Evolutionary conservation across 2,113 vertebrate genomes (phyloP), one percentile per base, ranked within the genome.

Genomic region (Cheilinus undulatus): DNA sequence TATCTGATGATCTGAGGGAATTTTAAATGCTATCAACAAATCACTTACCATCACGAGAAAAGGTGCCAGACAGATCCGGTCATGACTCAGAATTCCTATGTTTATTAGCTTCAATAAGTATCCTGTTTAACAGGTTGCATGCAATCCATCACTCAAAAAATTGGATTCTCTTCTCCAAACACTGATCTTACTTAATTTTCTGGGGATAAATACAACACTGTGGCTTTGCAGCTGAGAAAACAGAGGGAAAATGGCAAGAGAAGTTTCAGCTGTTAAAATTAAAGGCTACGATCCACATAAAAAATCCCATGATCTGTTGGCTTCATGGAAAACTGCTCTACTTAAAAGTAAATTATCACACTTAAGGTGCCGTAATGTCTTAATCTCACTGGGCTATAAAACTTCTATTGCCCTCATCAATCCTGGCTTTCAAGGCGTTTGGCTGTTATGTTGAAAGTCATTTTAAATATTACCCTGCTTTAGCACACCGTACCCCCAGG

Each of bases 281-380:
- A 78, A 76, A 70, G 61, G 52, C 61, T 54, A n/a, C 22, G 3
- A 52, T 71, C 17, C 61, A 65, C 56, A 70, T 69, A 61, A 68
- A 70, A 32, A 76, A 69, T 24, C 2, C 19, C 15, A 54, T 56
- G 45, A 66, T 54, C 61, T 26, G 38, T 23, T 62, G 56, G 60
- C 50, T 78, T 63, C 34, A 45, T 62, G 69, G 69, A 66, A 65
- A 66, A 84, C 59, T 53, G 58, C 53, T 43, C 7, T 56, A 66
- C 66, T 86, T 82, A 76, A 82, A 69, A 76, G 65, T 73, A 77
- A 80, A 86, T 88, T 40, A 76, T 71, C 59, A 70, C 78, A 78
- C 51, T 5, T 68, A 43, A 69, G 62, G 73, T 69, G 57, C 42
- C 56, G 60, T 62, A 77, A 86, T 66, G 52, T 60, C 82, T 85